A percentile compares a stretch with the other conserved stretches of the same genome.
Conservation (phyloP, 2,888 invertebrate genomes). For the Ichneumon xanthorius region DNA sequence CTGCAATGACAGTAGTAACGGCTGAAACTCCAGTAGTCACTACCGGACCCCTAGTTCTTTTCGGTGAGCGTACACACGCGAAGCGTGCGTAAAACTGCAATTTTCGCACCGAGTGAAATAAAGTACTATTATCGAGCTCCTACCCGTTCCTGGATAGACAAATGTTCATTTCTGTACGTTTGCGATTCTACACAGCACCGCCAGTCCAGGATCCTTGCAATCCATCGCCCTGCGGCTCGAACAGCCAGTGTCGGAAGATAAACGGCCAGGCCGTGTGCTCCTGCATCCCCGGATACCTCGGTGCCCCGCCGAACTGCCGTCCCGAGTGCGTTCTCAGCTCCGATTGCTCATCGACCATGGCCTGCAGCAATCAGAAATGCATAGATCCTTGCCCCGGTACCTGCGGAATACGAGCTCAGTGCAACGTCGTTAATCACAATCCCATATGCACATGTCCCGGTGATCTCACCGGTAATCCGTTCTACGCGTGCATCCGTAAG, state of each 20-base stretch:
- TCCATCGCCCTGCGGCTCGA: conserved; percentile 89
- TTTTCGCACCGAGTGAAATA: not conserved
- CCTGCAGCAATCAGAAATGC: conserved; percentile 89
- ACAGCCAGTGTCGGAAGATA: conserved; percentile 88
- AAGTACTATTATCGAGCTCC: not conserved
- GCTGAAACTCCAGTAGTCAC: too few relatives aligned
- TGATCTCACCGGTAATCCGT: conserved; percentile 85
- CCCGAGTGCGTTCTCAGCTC: conserved; percentile 89
- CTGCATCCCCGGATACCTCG: conserved; percentile 88
- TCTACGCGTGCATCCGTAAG: conserved; percentile 88
- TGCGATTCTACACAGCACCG: conserved; percentile 72
- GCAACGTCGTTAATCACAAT: conserved; percentile 86
- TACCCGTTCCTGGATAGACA: not conserved
- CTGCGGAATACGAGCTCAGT: conserved; percentile 86
- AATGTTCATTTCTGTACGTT: not conserved
- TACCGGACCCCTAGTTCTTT: too few relatives aligned
- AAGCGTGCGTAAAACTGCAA: too few relatives aligned
- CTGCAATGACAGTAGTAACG: too few relatives aligned
- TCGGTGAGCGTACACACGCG: too few relatives aligned
- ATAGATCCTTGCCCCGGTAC: conserved; percentile 85
- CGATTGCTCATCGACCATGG: conserved; percentile 88
- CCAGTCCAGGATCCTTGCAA: conserved; percentile 86
- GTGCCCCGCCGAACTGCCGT: conserved; percentile 89
- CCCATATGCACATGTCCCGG: conserved; percentile 85
- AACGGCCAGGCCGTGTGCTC: conserved; percentile 89